A percentile compares a stretch with the other conserved stretches of the same genome.
These are phyloP conservation scores for Onychostruthus taczanowskii DNA, from an alignment of 2,113 vertebrate species.

Conservation along the genomic window DNA sequence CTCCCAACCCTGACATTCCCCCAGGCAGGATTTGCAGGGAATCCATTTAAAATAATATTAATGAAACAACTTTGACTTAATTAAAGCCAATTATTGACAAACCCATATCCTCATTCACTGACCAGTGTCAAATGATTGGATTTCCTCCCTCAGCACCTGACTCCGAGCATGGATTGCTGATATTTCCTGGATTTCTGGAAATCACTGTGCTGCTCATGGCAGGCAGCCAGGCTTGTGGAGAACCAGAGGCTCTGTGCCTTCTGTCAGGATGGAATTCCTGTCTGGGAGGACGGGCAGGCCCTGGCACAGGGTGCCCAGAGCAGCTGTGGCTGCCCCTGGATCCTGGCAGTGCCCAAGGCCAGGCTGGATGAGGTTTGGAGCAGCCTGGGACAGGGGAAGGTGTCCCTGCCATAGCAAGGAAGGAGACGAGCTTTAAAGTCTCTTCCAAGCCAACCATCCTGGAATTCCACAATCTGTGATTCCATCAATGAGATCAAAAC, in stretches of 20 bases:
- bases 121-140: neutral
- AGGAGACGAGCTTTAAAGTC: neutral
- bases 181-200: neutral
- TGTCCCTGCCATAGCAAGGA: neutral
- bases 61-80: slow-evolving; percentile 42
- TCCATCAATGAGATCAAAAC: neutral
- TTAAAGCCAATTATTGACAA: slow-evolving; percentile 43
- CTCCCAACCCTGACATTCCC: neutral
- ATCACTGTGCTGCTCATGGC: accelerated
- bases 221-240: neutral
- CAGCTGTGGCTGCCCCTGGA: neutral
- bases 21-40: neutral
- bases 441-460: neutral
- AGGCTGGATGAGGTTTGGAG: neutral
- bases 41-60: neutral
- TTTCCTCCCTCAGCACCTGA: neutral
- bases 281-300: neutral
- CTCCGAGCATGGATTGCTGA: neutral
- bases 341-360: neutral
- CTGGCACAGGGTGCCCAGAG: neutral
- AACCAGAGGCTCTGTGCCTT: neutral
- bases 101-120: neutral
- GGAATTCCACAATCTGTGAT: accelerated
- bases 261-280: neutral
- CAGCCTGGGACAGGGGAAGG: accelerated